phyloP scores from a whole-genome alignment of 2,888 invertebrate species.

The Colostygia pectinataria region DNA sequence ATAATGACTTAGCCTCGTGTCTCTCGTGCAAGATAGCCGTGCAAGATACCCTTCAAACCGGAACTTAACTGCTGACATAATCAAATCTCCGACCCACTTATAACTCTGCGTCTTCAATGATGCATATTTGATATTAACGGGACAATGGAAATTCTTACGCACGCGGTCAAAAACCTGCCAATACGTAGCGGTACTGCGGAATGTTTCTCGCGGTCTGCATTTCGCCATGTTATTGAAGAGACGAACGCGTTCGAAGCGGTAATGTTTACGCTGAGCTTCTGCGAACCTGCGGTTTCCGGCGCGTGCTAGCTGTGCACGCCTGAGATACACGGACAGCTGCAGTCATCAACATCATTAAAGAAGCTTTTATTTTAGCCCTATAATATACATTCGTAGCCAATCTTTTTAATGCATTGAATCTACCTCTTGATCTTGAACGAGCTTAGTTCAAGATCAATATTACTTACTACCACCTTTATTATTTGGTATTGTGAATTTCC shows the following conservation, averaged over 20 bases:
- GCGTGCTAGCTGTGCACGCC: constrained; percentile 25
- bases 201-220: constrained; percentile 48
- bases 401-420: too few species aligned
- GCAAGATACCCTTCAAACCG: too few species aligned
- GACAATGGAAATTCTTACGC: constrained; percentile 51
- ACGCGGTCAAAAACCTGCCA: constrained; percentile 52
- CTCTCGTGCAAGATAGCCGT: too few species aligned
- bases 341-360: background rate
- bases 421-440: too few species aligned
- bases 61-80: constrained; percentile 9
- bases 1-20: too few species aligned
- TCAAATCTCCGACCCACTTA: constrained; percentile 1
- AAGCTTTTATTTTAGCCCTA: too few species aligned
- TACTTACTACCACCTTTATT: too few species aligned
- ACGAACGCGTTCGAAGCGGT: constrained; percentile 50
- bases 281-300: constrained; percentile 67
- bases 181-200: constrained; percentile 57
- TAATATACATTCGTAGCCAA: too few species aligned
- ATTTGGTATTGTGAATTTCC: too few species aligned
- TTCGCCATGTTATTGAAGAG: constrained; percentile 48
- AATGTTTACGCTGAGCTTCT: constrained; percentile 65
- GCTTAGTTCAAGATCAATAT: too few species aligned
- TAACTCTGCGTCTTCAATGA: constrained; percentile 16
- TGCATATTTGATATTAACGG: constrained; percentile 37
- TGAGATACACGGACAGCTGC: background rate